Base-by-base conservation (phyloP, 2,113 vertebrate species). In the Lophochroa leadbeateri region DNA sequence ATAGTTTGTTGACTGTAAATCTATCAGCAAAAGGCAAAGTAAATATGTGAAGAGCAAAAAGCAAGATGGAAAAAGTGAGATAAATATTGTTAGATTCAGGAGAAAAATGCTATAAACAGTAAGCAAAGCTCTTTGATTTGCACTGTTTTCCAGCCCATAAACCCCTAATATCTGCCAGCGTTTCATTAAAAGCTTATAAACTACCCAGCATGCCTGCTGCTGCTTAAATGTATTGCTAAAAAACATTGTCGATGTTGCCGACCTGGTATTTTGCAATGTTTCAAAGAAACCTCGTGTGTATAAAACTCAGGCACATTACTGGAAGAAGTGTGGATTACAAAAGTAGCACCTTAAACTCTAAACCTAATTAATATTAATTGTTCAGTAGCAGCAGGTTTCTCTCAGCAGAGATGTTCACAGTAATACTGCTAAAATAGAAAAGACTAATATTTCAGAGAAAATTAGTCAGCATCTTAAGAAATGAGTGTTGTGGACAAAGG, bases 111-210 rank as follows among this genome's bases (percentile, higher is more conserved):
- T 97, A 94, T 94, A 96, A 97, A 97, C 96, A 98, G 97, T 92
- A 97, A 97, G 97, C 97, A 98, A 97, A 96, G 96, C 60, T 79
- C 95, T 97, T 94, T 98, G 96, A 98, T 98, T 97, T 97, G 97
- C 91, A 96, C 97, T 93, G 97, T 97, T 98, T 98, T 98, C 97
- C 97, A 98, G 97, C 64, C 97, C 97, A 98, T 98, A 98, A 97
- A 98, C 92, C 86, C 90, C 97, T 97, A 97, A 98, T 97, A 97
- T 95, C 95, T 65, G 58, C 95, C 82, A 58, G 76, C 4, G 0
- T 97, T 97, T 97, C 97, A 97, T 98, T 98, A 98, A 98, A 96
- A 96, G 95, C 94, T 96, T 97, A 95, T 91, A 80, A 84, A 94
- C 91, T 90, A 88, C 85, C 63, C 81, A 49, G 95, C 94, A 43